Evolutionary conservation across 53 echinoderm and acorn worm species (phyloP).

Genomic region (Luidia sarsii): DNA sequence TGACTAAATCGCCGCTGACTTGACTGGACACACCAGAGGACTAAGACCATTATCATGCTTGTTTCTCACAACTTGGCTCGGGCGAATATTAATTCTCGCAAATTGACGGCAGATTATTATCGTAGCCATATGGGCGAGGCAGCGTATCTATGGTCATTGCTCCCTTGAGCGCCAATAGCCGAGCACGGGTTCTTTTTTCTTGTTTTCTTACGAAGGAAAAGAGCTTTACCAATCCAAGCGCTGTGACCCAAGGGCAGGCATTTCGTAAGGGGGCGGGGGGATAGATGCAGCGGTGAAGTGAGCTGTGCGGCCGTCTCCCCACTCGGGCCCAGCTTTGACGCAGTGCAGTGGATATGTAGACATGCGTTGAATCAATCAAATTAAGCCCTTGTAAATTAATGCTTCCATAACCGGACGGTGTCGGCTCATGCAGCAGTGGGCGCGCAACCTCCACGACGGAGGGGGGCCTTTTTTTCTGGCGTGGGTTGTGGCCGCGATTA

Average conservation of each 20-base stretch:
- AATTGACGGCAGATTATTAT: slow-evolving; percentile 8
- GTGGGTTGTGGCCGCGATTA: too few relatives aligned
- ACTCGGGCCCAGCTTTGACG: background rate
- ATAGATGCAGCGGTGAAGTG: background rate
- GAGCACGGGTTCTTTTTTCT: too few relatives aligned
- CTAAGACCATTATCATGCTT: background rate
- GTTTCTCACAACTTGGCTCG: slow-evolving; percentile 1
- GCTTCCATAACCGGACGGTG: slow-evolving; percentile 34
- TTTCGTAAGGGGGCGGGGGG: background rate
- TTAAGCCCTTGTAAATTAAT: slow-evolving; percentile 35
- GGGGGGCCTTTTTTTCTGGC: too few relatives aligned
- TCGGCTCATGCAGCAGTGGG: slow-evolving; percentile 21
- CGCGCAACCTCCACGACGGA: too few relatives aligned
- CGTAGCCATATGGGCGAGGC: background rate
- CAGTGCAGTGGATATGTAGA: background rate
- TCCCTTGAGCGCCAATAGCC: background rate
- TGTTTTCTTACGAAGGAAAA: too few relatives aligned
- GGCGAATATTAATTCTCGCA: slow-evolving; percentile 1
- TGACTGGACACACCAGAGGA: background rate
- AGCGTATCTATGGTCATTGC: slow-evolving; percentile 24
- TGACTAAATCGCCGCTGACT: background rate
- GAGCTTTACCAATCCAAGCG: too few relatives aligned
- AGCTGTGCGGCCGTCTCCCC: background rate
- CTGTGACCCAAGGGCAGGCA: slow-evolving; percentile 7
- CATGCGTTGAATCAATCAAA: slow-evolving; percentile 41